Base-by-base conservation (phyloP, 2,888 invertebrate species). In the Netelia virgata region DNA sequence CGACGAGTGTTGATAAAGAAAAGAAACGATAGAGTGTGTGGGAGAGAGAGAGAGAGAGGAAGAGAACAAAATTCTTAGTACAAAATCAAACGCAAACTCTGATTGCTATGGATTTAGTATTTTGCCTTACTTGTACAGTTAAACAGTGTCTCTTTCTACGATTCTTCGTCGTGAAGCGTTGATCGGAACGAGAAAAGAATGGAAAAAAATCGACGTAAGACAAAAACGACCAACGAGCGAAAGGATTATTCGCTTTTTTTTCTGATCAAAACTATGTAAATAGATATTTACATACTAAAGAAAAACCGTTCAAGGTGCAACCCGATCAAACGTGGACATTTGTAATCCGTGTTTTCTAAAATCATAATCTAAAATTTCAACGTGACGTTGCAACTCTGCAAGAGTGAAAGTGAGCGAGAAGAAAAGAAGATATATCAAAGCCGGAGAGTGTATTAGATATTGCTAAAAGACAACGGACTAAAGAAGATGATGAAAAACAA, bases 101-200 rank as follows among this genome's bases (percentile, higher is more conserved):
- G 59, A 84, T 81, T 76, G 78, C 74, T 84, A 75, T 75, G 66
- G 75, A 81, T 81, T 86, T 83, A 84, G 80, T 74, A 68, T 69
- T 83, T 82, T 80, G 84, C 82, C 82, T 85, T 83, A 78, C 69
- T 77, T 84, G 86, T 86, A 84, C 78, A 84, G 81, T 84, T 80
- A 57, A 36, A 64, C 28, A n/a, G 47, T 43, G 18, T 57, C 73
- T 77, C 68, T 77, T 57, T 83, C 74, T 79, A 61, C 28, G 63
- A 74, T 55, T 53, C 63, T 36, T 79, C 70, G 43, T 14, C 64
- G 72, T 47, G 10, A 59, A 59, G n/a, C 72, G 63, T 73, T 47
- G 6, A 63, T 47, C 41, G 47, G 53, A 16, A 11, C 55, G 63
- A 69, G 61, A 68, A 23, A 16, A 70, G 3, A n/a, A 53, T 3